Percentiles rank a stretch among this genome's conserved stretches.
These are phyloP conservation scores for Calliphora vicina DNA, from an alignment of 1,140 invertebrate genomes.

Conservation along the genomic window DNA sequence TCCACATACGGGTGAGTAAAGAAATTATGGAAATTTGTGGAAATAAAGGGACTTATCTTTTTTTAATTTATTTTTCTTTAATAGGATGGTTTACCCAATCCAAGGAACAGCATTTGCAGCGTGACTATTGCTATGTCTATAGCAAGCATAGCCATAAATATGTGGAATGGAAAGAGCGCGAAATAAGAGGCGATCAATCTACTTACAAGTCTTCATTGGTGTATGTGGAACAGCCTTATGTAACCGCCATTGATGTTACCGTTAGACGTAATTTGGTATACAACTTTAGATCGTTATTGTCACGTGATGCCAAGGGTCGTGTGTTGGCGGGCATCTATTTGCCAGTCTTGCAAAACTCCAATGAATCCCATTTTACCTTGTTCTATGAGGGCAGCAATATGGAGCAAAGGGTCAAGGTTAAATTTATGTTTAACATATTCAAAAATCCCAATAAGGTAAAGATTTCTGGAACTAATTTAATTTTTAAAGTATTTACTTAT, in stretches of 20 bases:
- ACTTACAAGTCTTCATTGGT: constrained; percentile 75
- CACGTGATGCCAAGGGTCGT: constrained; percentile 81
- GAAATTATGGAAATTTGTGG: too few relatives aligned
- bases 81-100: constrained; percentile 81
- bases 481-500: neutral
- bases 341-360: constrained; percentile 69
- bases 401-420: constrained; percentile 66
- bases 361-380: constrained; percentile 75
- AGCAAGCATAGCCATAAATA: constrained; percentile 73
- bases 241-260: constrained; percentile 83
- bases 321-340: constrained; percentile 86
- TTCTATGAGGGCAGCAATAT: constrained; percentile 78
- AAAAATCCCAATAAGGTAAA: constrained; percentile 70
- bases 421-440: constrained; percentile 76
- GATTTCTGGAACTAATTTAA: neutral
- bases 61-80: too few relatives aligned
- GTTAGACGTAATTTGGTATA: constrained; percentile 90
- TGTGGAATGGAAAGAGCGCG: constrained; percentile 82
- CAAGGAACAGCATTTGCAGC: constrained; percentile 74
- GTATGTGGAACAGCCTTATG: constrained; percentile 79
- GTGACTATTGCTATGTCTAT: constrained; percentile 83
- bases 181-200: constrained; percentile 70
- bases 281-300: constrained; percentile 82
- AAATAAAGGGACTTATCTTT: too few relatives aligned
- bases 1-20: constrained; percentile 78